A percentile compares a stretch with the other conserved stretches of the same genome.
These are phyloP conservation scores for Schizopygopsis pylzovi DNA, from an alignment of 2,797 vertebrate species.

Conservation along the genomic window DNA sequence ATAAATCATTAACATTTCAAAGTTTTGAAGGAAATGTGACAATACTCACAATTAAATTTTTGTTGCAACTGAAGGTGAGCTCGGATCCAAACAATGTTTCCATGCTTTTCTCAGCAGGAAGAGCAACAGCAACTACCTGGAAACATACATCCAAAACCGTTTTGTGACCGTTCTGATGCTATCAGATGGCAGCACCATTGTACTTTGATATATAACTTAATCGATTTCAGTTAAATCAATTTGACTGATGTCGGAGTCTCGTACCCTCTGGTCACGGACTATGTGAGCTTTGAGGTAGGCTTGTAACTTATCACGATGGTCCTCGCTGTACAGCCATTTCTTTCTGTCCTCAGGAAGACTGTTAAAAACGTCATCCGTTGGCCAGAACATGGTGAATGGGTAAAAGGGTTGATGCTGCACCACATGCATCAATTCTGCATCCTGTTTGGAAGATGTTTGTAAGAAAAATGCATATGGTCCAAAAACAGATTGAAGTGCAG, in stretches of 20 bases:
- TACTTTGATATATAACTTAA: neutral
- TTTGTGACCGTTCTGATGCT: neutral
- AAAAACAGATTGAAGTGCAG: neutral
- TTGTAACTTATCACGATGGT: slow-evolving; percentile 83
- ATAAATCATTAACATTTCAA: neutral
- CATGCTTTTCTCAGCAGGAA: slow-evolving; percentile 68
- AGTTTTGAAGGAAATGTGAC: neutral
- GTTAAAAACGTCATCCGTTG: slow-evolving; percentile 83
- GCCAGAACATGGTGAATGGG: slow-evolving; percentile 94
- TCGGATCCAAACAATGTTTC: slow-evolving; percentile 86
- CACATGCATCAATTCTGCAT: slow-evolving; percentile 80
- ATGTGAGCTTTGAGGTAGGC: slow-evolving; percentile 88
- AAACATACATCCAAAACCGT: slow-evolving; percentile 1
- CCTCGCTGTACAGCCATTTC: slow-evolving; percentile 85
- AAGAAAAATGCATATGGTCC: neutral
- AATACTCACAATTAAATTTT: slow-evolving; percentile 78
- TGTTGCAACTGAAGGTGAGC: slow-evolving; percentile 84
- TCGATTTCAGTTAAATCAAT: neutral
- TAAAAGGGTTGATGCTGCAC: slow-evolving; percentile 77
- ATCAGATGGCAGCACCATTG: neutral
- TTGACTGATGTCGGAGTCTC: neutral
- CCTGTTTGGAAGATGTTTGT: slow-evolving; percentile 68
- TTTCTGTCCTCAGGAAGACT: slow-evolving; percentile 79
- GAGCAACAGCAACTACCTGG: slow-evolving; percentile 74
- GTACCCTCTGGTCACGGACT: slow-evolving; percentile 81